Conservation (phyloP, 2,797 vertebrate genomes). For the Parotocinclus haroldoi region DNA sequence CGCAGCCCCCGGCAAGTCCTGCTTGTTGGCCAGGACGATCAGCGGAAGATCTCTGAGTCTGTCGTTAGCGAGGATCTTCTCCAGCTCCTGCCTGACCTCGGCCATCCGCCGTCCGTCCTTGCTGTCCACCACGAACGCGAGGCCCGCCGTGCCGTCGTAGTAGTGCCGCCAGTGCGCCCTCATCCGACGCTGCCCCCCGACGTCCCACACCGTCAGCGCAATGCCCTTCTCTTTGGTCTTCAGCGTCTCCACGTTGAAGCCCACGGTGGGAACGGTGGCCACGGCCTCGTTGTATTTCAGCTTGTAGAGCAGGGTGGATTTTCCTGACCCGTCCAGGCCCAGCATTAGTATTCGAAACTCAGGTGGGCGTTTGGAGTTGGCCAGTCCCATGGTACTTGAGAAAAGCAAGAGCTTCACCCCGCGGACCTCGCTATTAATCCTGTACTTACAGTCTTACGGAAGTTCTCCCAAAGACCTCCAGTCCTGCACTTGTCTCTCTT, state of each 20-base stretch:
- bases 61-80: slow-evolving; percentile 71
- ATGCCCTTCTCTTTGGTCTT: slow-evolving; percentile 58
- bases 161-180: slow-evolving; percentile 76
- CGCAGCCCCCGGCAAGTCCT: slow-evolving; percentile 80
- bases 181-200: slow-evolving; percentile 82
- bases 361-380: slow-evolving; percentile 63
- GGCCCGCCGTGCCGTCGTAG: slow-evolving; percentile 64
- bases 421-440: too few relatives aligned
- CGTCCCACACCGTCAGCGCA: slow-evolving; percentile 81
- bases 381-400: slow-evolving; percentile 69
- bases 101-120: slow-evolving; percentile 65
- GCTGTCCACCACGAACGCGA: slow-evolving; percentile 83
- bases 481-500: neutral
- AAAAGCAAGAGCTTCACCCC: neutral
- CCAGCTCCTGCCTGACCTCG: slow-evolving; percentile 77
- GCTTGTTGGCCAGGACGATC: slow-evolving; percentile 86
- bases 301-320: slow-evolving; percentile 85
- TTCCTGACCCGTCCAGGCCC: slow-evolving; percentile 82
- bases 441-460: neutral
- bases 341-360: slow-evolving; percentile 77
- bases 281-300: slow-evolving; percentile 71
- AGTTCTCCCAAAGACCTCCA: neutral
- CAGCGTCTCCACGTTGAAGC: slow-evolving; percentile 90
- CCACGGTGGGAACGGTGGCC: slow-evolving; percentile 79
- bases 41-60: slow-evolving; percentile 69